These are phyloP conservation scores for Aleiodes alternator DNA, from an alignment of 2,888 invertebrate species.

Conservation along the genomic window DNA sequence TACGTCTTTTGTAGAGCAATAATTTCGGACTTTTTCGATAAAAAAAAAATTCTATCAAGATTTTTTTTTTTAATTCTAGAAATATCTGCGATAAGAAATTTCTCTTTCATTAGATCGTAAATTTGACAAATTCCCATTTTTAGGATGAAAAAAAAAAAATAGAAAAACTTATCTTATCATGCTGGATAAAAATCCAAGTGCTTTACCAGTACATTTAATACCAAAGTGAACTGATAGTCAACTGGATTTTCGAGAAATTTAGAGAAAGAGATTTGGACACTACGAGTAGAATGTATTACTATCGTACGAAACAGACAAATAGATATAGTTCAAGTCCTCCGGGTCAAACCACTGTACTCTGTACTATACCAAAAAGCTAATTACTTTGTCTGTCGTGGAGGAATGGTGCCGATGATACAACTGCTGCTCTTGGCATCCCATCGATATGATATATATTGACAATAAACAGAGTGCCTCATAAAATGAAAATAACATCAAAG, in stretches of 20 bases:
- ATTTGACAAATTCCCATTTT: too few species aligned
- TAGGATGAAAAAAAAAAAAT: too few species aligned
- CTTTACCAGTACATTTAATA: too few species aligned
- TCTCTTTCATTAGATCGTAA: too few species aligned
- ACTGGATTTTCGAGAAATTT: not conserved
- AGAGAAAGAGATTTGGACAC: not conserved
- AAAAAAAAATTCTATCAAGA: too few species aligned
- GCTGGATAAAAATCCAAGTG: too few species aligned
- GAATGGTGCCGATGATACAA: conserved; percentile 30
- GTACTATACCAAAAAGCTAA: conserved; percentile 22
- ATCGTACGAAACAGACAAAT: conserved; percentile 16
- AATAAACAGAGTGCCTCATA: conserved; percentile 14
- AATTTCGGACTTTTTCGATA: too few species aligned
- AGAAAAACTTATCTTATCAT: too few species aligned
- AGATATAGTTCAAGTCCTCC: conserved; percentile 2
- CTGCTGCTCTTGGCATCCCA: conserved; percentile 14
- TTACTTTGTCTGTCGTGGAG: conserved; percentile 32
- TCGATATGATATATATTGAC: conserved; percentile 32
- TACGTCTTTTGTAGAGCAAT: too few species aligned
- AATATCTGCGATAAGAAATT: too few species aligned
- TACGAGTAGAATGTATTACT: not conserved
- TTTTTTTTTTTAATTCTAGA: too few species aligned
- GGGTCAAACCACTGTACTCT: conserved; percentile 25
- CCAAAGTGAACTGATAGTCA: too few species aligned
- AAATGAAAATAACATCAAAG: conserved; percentile 11